Evolutionary conservation across 2,797 vertebrate species (phyloP).

Genomic region (Syngnathus acus): DNA sequence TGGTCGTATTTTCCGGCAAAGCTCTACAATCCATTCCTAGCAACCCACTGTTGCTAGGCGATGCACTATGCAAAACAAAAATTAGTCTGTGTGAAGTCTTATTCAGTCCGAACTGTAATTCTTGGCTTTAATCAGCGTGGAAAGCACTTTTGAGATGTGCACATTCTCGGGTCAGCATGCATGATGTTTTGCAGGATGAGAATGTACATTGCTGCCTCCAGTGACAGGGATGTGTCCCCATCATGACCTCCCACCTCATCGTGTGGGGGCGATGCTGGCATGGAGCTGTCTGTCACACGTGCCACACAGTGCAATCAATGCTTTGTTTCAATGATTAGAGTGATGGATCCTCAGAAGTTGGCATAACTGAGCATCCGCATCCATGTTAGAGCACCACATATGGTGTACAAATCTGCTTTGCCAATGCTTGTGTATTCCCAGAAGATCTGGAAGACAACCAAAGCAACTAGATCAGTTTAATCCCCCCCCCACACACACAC

Average conservation of each 20-base stretch:
- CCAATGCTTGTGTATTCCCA: background rate
- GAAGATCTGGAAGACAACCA: too few species aligned
- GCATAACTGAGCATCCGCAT: background rate
- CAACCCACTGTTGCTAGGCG: constrained; percentile 68
- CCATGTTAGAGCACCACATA: too few species aligned
- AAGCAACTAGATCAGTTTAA: background rate
- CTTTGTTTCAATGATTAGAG: constrained; percentile 36
- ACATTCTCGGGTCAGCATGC: background rate
- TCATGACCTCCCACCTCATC: background rate
- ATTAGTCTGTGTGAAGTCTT: background rate
- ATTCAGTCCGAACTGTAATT: background rate
- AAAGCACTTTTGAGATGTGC: background rate
- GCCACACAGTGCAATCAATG: constrained; percentile 37
- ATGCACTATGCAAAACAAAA: constrained; percentile 37
- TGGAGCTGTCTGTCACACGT: constrained; percentile 34
- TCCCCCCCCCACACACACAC: background rate
- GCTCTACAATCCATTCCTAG: constrained; percentile 37
- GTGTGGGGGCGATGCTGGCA: constrained; percentile 23
- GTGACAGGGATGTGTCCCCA: constrained; percentile 27
- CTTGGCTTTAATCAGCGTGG: background rate
- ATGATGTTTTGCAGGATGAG: background rate
- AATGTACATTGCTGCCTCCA: background rate
- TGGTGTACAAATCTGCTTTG: background rate
- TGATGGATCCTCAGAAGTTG: constrained; percentile 17
- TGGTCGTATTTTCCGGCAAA: constrained; percentile 22